Evolutionary conservation across 2,888 invertebrate genomes (phyloP).

Genomic region (Heterodera filipjevi): DNA sequence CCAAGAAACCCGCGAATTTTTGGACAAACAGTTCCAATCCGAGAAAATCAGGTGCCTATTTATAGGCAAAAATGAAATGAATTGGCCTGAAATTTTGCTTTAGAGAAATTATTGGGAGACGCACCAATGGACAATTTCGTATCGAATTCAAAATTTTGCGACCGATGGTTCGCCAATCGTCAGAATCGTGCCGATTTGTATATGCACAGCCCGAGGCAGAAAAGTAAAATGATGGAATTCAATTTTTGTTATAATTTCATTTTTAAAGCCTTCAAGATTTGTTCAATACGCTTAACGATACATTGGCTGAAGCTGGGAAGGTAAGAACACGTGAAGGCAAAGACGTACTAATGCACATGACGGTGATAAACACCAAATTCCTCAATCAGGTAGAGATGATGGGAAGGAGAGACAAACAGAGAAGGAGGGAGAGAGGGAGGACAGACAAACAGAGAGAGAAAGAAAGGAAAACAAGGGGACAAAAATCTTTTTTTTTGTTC

Average conservation of each 20-base stretch:
- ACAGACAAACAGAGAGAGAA: too few relatives aligned
- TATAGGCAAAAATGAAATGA: too few relatives aligned
- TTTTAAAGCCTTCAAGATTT: slow-evolving; percentile 31
- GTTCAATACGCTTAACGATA: slow-evolving; percentile 29
- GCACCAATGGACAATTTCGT: slow-evolving; percentile 7
- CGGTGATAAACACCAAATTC: slow-evolving; percentile 30
- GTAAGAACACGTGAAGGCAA: slow-evolving; percentile 16
- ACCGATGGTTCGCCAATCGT: slow-evolving; percentile 13
- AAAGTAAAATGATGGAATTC: too few relatives aligned
- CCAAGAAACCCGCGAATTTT: slow-evolving; percentile 17
- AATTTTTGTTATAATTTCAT: not conserved
- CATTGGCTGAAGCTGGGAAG: slow-evolving; percentile 20
- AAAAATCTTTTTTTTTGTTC: too few relatives aligned
- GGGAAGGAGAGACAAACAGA: too few relatives aligned
- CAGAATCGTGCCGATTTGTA: slow-evolving; percentile 24
- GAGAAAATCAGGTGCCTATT: slow-evolving; percentile 22
- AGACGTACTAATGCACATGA: slow-evolving; percentile 33
- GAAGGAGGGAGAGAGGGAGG: too few relatives aligned
- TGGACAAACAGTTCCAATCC: slow-evolving; percentile 20
- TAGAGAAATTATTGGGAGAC: slow-evolving; percentile 16
- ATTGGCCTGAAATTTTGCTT: not conserved
- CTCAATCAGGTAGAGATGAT: too few relatives aligned
- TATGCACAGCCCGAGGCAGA: slow-evolving; percentile 27
- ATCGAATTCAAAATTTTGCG: slow-evolving; percentile 26
- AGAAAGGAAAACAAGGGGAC: too few relatives aligned